Base-by-base conservation (phyloP, 2,888 invertebrate genomes). In the Nephrocerus scutellatus region DNA sequence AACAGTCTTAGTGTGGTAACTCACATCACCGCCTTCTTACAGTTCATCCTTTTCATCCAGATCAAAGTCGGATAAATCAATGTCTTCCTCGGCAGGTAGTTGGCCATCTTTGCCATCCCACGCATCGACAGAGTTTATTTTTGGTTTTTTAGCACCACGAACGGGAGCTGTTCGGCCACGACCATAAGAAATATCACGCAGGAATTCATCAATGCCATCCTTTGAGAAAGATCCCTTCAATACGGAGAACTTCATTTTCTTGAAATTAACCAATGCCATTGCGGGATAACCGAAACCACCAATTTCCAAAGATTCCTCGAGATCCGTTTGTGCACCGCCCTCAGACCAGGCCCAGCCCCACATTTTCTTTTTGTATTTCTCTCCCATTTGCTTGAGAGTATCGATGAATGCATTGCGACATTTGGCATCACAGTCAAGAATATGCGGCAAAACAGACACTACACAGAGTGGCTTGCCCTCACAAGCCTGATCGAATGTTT, bases 271-370 rank as follows among this genome's bases (percentile, higher is more conserved):
- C 13, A 92, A 93, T 6, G 93, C 95, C 84, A 99, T 84, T 2
- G 97, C 96, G 2, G 98, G 98, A 68, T 98, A 98, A 8, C 98
- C 98, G 69, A 98, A 98, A 6, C 81, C 98, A 46, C 98, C 98
- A 50, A 98, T 84, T 61, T 92, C 97, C 22, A 99, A 68, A 0
- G 90, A 79, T 46, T 82, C 81, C 65, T 98, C 98, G 13, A 98
- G 64, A 0, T 81, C 77, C 0, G 74, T 64, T 66, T 98, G 96
- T 2, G 84, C 75, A 8, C 82, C 87, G 26, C 91, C 96, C 66
- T 97, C 96, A 2, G 88, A 70, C 98, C 98, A 98, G 9, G 89
- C 73, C 95, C 96, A 97, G 77, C 93, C 93, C 95, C 96, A 96
- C 72, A 81, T 76, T 67, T 92, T 90, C 70, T 83, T 83, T 73